Evolutionary conservation across 2,888 invertebrate species (phyloP), one percentile per base, ranked within the genome.

Genomic region (Erannis defoliaria): DNA sequence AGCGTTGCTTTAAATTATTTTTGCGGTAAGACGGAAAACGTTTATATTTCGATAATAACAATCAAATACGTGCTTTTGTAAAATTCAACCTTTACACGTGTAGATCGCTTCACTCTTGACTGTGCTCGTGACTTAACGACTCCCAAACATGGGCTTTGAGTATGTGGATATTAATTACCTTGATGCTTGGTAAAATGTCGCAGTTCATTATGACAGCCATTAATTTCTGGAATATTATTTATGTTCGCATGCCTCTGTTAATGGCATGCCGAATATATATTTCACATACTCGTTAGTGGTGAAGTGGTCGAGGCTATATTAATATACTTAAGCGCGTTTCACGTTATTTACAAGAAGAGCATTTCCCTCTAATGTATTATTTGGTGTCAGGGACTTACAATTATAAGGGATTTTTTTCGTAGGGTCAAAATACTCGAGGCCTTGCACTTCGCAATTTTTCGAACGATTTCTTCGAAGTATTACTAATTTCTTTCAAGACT

Each of bases 181-280:
- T 45, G 37, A 23, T 40, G 53, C 8, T 26, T 23, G 53, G 53
- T 53, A 14, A 46, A 55, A 60, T 60, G 55, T 55, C 54, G 54
- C 55, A 29, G 54, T 35, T 60, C 46, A 42, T 60, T 54, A 54
- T 42, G 48, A 18, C 21, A 6, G 18, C 29, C 49, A 54, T 55
- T 60, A 43, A 55, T 55, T 55, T 49, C 31, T n/a, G 54, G 16
- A 26, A 38, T 38, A 51, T 50, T 38, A 50, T 50, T 50, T 16
- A 50, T 50, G 50, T 29, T 19, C 42, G n/a, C 43, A 57, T 33
- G 48, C 21, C 14, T 42, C 31, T 19, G 43, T 55, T 60, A 42
- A 49, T 54, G 42, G 26, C 40, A 18, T 33, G 31, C 18, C 40
- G 46, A 46, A 31, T 56, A 38, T 38, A 21, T 56, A 40, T 48